These are phyloP conservation scores for Mongoloraphidia duomilia DNA, from an alignment of 2,888 invertebrate genomes.

Conservation along the genomic window DNA sequence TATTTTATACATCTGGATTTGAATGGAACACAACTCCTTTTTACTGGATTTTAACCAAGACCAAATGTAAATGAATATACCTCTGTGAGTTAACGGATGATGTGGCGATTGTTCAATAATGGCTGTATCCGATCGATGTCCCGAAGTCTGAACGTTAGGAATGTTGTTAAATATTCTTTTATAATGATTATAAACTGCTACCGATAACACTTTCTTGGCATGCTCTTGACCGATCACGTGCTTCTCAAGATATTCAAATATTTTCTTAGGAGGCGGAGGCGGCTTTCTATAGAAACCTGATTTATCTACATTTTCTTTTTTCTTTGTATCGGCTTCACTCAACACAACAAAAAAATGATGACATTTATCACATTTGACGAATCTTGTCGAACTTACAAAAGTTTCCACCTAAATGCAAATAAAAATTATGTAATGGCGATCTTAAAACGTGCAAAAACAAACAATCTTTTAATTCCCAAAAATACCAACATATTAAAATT, in stretches of 20 bases:
- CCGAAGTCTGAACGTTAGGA: slow-evolving; percentile 34
- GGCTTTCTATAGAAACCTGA: slow-evolving; percentile 64
- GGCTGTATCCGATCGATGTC: slow-evolving; percentile 30
- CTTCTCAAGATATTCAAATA: slow-evolving; percentile 89
- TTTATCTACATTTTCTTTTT: slow-evolving; percentile 69
- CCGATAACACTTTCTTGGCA: slow-evolving; percentile 91
- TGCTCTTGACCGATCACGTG: slow-evolving; percentile 95
- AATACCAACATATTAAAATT: too few relatives aligned
- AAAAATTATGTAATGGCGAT: too few relatives aligned
- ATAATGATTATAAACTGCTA: slow-evolving; percentile 98
- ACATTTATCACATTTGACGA: slow-evolving; percentile 96
- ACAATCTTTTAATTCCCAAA: too few relatives aligned
- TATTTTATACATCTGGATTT: too few relatives aligned
- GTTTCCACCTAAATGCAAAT: slow-evolving; percentile 53
- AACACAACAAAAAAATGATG: slow-evolving; percentile 95
- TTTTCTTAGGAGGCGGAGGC: slow-evolving; percentile 93
- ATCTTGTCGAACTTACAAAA: slow-evolving; percentile 90
- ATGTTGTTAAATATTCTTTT: slow-evolving; percentile 93
- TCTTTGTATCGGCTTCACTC: slow-evolving; percentile 84
- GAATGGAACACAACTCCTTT: too few relatives aligned
- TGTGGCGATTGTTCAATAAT: slow-evolving; percentile 52
- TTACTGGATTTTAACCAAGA: too few relatives aligned
- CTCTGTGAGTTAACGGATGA: slow-evolving; percentile 56
- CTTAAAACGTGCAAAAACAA: too few relatives aligned
- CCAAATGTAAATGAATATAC: slow-evolving; percentile 26